These are phyloP conservation scores for Ectropis crepuscularia DNA, from an alignment of 2,888 invertebrate species.

Conservation along the genomic window DNA sequence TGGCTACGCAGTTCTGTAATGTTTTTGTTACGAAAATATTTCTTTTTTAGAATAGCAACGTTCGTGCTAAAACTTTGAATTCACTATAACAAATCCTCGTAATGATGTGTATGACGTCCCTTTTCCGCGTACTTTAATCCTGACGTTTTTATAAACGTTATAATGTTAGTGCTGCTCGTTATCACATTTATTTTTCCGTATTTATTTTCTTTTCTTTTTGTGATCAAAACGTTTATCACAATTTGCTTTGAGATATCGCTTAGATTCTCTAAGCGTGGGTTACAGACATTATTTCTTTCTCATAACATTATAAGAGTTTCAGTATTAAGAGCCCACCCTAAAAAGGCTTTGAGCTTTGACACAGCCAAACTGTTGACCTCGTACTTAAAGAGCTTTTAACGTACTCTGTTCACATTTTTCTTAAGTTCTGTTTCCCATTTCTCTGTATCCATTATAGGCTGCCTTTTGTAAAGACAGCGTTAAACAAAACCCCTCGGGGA, in stretches of 20 bases:
- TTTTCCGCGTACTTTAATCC: no score
- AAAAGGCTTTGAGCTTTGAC: conserved; percentile 23
- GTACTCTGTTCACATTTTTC: conserved; percentile 22
- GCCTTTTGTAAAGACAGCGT: conserved; percentile 27
- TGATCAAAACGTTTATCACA: background rate
- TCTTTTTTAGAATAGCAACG: no score
- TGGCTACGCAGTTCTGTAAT: no score
- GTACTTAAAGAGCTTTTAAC: conserved; percentile 24
- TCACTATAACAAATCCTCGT: no score
- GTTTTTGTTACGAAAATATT: no score
- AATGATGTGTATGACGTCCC: no score
- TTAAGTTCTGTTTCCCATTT: conserved; percentile 27
- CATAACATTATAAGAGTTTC: conserved; percentile 7
- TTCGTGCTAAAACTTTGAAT: no score
- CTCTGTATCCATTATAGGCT: conserved; percentile 28
- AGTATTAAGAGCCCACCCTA: conserved; percentile 8
- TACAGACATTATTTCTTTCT: conserved; percentile 4
- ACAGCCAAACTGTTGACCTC: conserved; percentile 15
- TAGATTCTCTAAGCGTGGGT: background rate
- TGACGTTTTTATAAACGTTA: no score
- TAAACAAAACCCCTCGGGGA: conserved; percentile 28
- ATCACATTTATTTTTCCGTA: no score
- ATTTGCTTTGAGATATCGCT: conserved; percentile 6
- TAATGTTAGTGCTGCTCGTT: no score
- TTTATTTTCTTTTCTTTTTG: background rate